Conservation (phyloP, 2,888 invertebrate genomes). For the Tineola bisselliella region DNA sequence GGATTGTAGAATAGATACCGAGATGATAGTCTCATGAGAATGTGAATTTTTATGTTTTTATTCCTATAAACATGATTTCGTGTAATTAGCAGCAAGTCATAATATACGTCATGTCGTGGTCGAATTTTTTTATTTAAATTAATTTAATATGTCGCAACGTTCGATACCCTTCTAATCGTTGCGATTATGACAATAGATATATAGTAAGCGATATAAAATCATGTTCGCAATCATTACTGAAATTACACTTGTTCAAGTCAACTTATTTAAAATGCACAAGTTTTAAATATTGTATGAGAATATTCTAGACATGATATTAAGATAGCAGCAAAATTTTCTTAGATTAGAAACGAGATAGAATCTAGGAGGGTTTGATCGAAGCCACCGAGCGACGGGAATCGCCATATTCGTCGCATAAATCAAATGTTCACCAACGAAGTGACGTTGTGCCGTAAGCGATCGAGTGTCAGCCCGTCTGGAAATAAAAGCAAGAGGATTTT, state of each 20-base stretch:
- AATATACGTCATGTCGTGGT: no score
- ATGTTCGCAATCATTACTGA: no score
- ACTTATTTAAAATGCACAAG: no score
- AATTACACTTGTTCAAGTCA: no score
- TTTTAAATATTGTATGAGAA: neutral
- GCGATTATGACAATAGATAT: no score
- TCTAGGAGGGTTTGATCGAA: neutral
- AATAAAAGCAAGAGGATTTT: conserved; percentile 60
- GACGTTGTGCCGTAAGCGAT: conserved; percentile 49
- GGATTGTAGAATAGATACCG: conserved; percentile 19
- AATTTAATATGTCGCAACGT: no score
- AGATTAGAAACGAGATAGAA: neutral
- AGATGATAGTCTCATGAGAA: neutral
- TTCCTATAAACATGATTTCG: no score
- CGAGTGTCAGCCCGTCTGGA: conserved; percentile 58
- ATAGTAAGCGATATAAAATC: no score
- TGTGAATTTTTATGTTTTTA: no score
- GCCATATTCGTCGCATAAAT: conserved; percentile 68
- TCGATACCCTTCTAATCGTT: no score
- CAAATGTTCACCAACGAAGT: conserved; percentile 29
- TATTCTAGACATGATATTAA: conserved; percentile 1
- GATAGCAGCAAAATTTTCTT: neutral
- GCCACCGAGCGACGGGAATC: conserved; percentile 48
- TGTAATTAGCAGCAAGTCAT: no score
- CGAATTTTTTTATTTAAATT: no score